A percentile compares a stretch with the other conserved stretches of the same genome.
phyloP scores from a whole-genome alignment of 2,113 vertebrate genomes.

The Podarcis muralis region DNA sequence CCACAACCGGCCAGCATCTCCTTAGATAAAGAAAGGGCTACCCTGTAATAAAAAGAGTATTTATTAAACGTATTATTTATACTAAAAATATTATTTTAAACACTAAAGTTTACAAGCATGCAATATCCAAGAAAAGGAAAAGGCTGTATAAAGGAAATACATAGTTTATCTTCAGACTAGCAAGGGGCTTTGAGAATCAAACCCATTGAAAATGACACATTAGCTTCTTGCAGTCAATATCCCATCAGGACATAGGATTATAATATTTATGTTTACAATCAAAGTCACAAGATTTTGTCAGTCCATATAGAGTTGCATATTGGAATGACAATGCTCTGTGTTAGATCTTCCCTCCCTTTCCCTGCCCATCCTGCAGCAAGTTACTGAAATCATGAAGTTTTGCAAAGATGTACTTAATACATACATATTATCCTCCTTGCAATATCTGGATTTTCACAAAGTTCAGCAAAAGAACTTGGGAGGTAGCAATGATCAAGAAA shows the following conservation, averaged over 20 bases:
- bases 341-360: not conserved
- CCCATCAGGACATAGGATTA: not conserved
- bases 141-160: not conserved
- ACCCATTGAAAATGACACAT: not conserved
- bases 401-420: not conserved
- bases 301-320: not conserved
- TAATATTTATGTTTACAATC: not conserved
- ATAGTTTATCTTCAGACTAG: not conserved
- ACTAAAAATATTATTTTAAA: not conserved
- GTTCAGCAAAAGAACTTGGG: not conserved
- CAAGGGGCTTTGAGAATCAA: not conserved
- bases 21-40: slow-evolving; percentile 75
- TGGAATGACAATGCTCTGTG: not conserved
- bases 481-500: not conserved
- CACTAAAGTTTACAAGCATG: not conserved
- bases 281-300: not conserved
- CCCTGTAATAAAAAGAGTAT: not conserved
- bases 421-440: not conserved
- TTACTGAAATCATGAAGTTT: not conserved
- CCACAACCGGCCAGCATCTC: slow-evolving; percentile 90
- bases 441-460: not conserved
- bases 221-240: not conserved
- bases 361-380: not conserved
- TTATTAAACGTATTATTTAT: not conserved
- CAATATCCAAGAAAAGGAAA: not conserved